These are phyloP conservation scores for Ataeniobius toweri DNA, from an alignment of 2,797 vertebrate species.

Conservation along the genomic window DNA sequence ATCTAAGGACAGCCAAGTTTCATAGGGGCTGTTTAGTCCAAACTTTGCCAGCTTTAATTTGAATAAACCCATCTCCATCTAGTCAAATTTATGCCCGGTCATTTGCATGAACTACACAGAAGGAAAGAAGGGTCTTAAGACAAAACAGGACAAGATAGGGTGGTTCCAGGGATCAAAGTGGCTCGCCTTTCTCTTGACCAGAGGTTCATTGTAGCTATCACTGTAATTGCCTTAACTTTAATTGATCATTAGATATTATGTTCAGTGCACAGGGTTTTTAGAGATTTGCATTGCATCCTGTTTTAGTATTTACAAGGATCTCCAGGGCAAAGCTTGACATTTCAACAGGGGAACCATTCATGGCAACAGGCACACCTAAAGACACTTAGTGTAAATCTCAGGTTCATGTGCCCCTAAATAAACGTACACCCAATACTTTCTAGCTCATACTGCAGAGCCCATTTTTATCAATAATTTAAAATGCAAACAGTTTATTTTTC, in stretches of 20 bases:
- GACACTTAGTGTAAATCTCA: slow-evolving; percentile 16
- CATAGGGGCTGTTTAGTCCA: slow-evolving; percentile 51
- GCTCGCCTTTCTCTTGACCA: slow-evolving; percentile 62
- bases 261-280: slow-evolving; percentile 58
- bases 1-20: slow-evolving; percentile 42
- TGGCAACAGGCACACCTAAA: slow-evolving; percentile 16
- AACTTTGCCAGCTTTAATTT: slow-evolving; percentile 59
- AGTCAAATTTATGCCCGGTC: slow-evolving; percentile 61
- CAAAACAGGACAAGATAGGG: slow-evolving; percentile 28
- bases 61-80: slow-evolving; percentile 68
- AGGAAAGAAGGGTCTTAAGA: slow-evolving; percentile 46
- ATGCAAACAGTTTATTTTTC: slow-evolving; percentile 68
- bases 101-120: slow-evolving; percentile 65
- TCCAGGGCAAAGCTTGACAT: slow-evolving; percentile 31
- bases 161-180: slow-evolving; percentile 64
- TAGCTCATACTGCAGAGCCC: slow-evolving; percentile 51
- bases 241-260: slow-evolving; percentile 77
- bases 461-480: slow-evolving; percentile 79
- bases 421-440: slow-evolving; percentile 48
- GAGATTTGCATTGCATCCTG: slow-evolving; percentile 57
- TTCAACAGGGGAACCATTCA: slow-evolving; percentile 22
- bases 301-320: slow-evolving; percentile 58
- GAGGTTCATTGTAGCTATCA: slow-evolving; percentile 62
- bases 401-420: slow-evolving; percentile 4
- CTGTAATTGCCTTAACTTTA: slow-evolving; percentile 69